Evolutionary conservation across 2,113 vertebrate species (phyloP), one percentile per base, ranked within the genome.

Genomic region (Oostethus manadensis): DNA sequence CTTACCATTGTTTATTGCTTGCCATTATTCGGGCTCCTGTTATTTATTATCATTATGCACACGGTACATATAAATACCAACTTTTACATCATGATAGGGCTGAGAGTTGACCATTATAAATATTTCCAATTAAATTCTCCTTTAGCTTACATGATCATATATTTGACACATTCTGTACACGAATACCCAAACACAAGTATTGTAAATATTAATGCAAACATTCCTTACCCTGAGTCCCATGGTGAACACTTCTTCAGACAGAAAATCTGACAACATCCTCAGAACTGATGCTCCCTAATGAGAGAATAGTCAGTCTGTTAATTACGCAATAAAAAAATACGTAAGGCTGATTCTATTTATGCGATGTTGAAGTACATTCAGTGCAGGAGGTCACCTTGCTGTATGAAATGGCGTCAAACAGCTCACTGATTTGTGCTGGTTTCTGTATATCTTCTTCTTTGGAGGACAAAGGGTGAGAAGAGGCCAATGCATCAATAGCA

Each of bases 261-360:
- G 86, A 78, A 98, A 99, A 64, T 86, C 75, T 0, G 96, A 97
- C n/a, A 99, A 84, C 96, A 99, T 99, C 63, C 95, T 88, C 63
- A 98, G 78, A 53, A 99, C 94, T 0, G 95, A 91, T 0, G 92
- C 96, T 11, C 96, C 96, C 95, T 98, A 45, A 43, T 51, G n/a
- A 23, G 33, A 8, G 35, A 42, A 44, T 10, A 23, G 4, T 60
- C 22, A 17, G 15, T 29, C 8, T 29, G 15, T 3, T 29, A 8
- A 51, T 51, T 16, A 26, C 49, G 8, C 2, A 29, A 29, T 14
- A 40, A 23, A 42, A n/a, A 58, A 18, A n/a, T 9, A 2, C n/a
- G 21, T 15, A 21, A 11, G 17, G 23, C 23, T 29, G 23, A 10
- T 18, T 10, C 1, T 29, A 11, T 11, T 29, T 3, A 10, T 16